Conservation (phyloP, 2,113 vertebrate species). For the Chrysemys picta region DNA sequence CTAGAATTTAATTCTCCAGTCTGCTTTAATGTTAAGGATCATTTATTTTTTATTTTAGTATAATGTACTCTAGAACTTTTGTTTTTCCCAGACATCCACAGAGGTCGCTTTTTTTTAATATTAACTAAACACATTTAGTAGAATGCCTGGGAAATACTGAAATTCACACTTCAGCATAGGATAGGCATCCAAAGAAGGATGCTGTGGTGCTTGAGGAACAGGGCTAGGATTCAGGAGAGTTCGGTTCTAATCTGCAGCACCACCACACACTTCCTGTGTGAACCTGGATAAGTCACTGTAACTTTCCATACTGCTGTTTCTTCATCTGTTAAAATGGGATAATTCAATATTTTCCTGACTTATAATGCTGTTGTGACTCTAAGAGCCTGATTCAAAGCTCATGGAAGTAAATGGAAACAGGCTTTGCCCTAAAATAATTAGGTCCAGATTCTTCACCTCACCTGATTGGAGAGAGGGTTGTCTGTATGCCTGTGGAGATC, state of each 20-base stretch:
- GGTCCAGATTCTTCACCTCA: not conserved
- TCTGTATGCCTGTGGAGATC: accelerated
- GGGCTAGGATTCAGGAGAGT: not conserved
- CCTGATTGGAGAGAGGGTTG: not conserved
- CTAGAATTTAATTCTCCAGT: not conserved
- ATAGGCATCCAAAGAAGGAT: not conserved
- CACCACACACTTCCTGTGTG: not conserved
- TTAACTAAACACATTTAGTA: not conserved
- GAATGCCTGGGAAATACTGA: not conserved
- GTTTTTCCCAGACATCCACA: not conserved
- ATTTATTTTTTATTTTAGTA: not conserved
- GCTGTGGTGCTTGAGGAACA: not conserved
- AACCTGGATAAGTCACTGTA: not conserved
- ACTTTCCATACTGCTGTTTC: not conserved
- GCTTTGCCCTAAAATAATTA: not conserved
- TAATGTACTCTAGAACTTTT: not conserved
- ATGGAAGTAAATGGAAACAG: not conserved
- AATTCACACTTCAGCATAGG: not conserved
- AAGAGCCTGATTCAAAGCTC: not conserved
- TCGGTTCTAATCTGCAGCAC: not conserved
- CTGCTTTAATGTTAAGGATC: not conserved
- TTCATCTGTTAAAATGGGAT: not conserved
- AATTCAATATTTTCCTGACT: not conserved
- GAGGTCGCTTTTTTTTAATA: not conserved
- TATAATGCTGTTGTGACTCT: not conserved